phyloP scores from a whole-genome alignment of 2,888 invertebrate species.

The Chelonus formosanus region DNA sequence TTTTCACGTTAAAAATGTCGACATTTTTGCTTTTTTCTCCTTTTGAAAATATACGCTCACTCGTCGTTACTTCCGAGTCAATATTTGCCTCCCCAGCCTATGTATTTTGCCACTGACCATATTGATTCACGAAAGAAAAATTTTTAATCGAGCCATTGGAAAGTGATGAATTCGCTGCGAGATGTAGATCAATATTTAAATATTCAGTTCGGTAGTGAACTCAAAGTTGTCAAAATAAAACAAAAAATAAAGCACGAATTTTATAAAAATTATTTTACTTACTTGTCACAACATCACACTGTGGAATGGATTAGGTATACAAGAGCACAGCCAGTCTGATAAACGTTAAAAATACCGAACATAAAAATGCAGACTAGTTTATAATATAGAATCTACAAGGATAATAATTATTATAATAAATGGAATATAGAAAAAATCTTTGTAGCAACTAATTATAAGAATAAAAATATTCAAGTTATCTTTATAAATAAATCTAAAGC shows the following conservation, averaged over 20 bases:
- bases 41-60: conserved; percentile 6
- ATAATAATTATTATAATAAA: conserved; percentile 8
- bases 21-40: not conserved
- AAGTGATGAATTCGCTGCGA: conserved; percentile 8
- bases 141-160: not conserved
- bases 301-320: conserved; percentile 34
- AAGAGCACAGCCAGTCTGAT: conserved; percentile 26
- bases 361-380: conserved; percentile 11
- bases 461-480: no score
- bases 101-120: not conserved
- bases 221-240: conserved; percentile 12
- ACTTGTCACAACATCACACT: conserved; percentile 33
- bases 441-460: no score
- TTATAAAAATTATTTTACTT: conserved; percentile 30
- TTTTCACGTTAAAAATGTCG: conserved; percentile 13
- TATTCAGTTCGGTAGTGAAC: not conserved
- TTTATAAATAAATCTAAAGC: no score
- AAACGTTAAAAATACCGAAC: conserved; percentile 23
- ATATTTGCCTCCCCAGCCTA: not conserved
- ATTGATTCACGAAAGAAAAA: no score
- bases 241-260: conserved; percentile 12
- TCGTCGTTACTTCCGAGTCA: conserved; percentile 11
- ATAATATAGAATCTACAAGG: conserved; percentile 14
- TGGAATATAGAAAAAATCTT: no score
- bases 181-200: conserved; percentile 1